phyloP scores from a whole-genome alignment of 2,113 vertebrate genomes.

The Tinamus guttatus region DNA sequence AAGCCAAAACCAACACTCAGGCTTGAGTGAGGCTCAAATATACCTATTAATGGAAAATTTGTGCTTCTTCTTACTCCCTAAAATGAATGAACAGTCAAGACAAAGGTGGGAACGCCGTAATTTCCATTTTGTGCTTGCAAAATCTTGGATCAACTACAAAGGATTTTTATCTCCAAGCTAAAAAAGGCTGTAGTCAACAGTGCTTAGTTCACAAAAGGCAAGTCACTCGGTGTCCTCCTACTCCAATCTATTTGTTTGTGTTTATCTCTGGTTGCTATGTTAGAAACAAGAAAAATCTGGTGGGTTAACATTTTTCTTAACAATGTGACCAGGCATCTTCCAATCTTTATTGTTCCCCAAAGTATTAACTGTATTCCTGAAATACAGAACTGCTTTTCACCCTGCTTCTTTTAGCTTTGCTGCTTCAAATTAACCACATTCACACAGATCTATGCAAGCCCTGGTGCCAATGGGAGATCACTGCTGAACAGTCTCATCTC shows the following conservation, averaged over 20 bases:
- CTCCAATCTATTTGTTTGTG: slow-evolving; percentile 70
- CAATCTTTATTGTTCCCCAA: slow-evolving; percentile 31
- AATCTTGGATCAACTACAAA: slow-evolving; percentile 41
- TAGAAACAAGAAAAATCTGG: slow-evolving; percentile 64
- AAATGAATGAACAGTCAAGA: slow-evolving; percentile 28
- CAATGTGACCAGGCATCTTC: slow-evolving; percentile 53
- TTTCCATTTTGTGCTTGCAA: slow-evolving; percentile 25
- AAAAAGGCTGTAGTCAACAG: slow-evolving; percentile 44
- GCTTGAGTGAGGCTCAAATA: background rate
- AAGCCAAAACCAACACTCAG: slow-evolving; percentile 5
- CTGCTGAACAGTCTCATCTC: background rate
- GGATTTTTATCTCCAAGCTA: slow-evolving; percentile 35
- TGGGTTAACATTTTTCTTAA: slow-evolving; percentile 46
- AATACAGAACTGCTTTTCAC: background rate
- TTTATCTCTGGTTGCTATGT: slow-evolving; percentile 80
- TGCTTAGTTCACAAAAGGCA: slow-evolving; percentile 26
- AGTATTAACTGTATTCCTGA: background rate
- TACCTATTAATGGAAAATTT: background rate
- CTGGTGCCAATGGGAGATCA: background rate
- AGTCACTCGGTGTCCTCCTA: slow-evolving; percentile 57
- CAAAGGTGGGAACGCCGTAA: slow-evolving; percentile 33
- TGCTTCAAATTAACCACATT: background rate
- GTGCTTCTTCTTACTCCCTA: background rate
- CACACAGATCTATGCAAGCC: background rate
- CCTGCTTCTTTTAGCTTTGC: background rate